Conservation (phyloP, 2,797 vertebrate species). For the Odontamblyopus lacepedii region DNA sequence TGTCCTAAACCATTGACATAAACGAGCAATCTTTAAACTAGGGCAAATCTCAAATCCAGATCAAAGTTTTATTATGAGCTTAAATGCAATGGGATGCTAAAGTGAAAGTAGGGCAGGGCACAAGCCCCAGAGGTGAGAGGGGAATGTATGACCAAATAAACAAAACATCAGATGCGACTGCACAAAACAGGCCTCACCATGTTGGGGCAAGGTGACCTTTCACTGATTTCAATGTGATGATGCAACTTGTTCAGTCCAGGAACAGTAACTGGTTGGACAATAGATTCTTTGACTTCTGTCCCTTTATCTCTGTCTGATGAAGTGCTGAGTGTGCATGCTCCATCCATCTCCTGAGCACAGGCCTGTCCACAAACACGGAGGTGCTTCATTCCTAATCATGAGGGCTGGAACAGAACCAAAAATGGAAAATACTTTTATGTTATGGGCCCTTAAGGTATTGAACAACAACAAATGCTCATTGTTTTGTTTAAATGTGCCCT, state of each 20-base stretch:
- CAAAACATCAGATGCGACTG: neutral
- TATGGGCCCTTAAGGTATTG: neutral
- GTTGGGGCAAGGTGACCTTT: neutral
- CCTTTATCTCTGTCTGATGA: conserved; percentile 25
- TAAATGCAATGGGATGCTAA: conserved; percentile 4
- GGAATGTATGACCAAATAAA: neutral
- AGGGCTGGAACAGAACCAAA: conserved; percentile 2
- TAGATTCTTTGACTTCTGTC: conserved; percentile 17
- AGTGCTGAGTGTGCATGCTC: conserved; percentile 26
- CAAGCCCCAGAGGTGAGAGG: conserved; percentile 2
- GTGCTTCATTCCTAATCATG: conserved; percentile 14
- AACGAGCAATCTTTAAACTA: neutral
- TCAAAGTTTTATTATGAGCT: neutral
- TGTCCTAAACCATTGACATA: neutral
- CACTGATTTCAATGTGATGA: conserved; percentile 1
- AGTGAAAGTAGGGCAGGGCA: neutral
- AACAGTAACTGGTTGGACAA: conserved; percentile 32
- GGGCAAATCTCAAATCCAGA: conserved; percentile 7
- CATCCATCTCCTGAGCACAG: conserved; percentile 27
- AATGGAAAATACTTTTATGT: neutral
- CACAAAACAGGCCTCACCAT: neutral
- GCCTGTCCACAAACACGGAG: conserved; percentile 28
- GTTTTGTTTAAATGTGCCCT: neutral
- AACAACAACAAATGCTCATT: neutral
- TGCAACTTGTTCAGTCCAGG: conserved; percentile 22